Percentiles rank a stretch among this genome's conserved stretches.
phyloP scores from a whole-genome alignment of 2,797 vertebrate species.

The Hapalemur alaotrensis region DNA sequence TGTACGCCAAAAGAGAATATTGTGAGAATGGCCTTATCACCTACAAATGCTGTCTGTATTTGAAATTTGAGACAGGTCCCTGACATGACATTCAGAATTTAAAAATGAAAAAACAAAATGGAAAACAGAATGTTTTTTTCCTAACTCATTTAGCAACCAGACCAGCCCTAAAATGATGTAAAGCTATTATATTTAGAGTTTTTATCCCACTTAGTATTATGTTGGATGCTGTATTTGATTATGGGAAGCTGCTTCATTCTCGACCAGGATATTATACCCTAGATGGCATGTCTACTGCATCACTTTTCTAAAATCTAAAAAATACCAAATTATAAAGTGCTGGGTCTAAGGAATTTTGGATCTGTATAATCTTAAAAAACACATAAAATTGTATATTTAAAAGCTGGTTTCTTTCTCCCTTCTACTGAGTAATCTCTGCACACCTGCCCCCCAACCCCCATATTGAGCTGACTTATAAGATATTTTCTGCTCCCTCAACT shows the following conservation, averaged over 20 bases:
- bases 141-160: neutral
- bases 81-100: neutral
- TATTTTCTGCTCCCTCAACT: neutral
- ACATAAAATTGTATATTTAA: neutral
- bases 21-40: neutral
- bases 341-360: neutral
- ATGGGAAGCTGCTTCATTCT: neutral
- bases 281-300: neutral
- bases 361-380: neutral
- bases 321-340: neutral
- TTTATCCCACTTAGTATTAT: neutral
- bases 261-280: neutral
- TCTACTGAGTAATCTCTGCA: neutral
- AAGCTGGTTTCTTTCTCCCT: neutral
- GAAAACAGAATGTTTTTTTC: neutral
- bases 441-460: accelerated
- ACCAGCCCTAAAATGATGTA: neutral
- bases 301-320: constrained; percentile 12
- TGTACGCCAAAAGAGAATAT: neutral
- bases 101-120: neutral
- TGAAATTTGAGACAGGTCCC: neutral
- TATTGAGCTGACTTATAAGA: neutral
- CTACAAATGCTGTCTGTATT: neutral
- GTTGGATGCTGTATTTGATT: neutral
- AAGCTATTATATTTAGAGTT: neutral